phyloP scores from a whole-genome alignment of 2,113 vertebrate genomes.

The Gobio gobio region DNA sequence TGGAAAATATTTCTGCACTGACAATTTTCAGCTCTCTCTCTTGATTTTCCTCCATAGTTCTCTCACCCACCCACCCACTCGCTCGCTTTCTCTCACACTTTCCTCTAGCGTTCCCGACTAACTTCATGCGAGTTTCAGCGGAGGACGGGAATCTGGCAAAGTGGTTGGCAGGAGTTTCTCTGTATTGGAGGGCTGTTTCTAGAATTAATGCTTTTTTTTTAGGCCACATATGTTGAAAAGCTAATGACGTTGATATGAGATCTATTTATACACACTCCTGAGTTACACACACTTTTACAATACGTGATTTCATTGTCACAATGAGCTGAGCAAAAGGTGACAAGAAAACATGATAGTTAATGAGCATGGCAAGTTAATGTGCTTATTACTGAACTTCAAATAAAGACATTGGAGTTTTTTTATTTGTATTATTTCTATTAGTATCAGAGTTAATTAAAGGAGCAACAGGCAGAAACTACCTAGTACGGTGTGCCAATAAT shows the following conservation, averaged over 20 bases:
- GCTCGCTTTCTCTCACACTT: not conserved
- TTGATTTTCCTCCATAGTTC: not conserved
- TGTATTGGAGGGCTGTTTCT: not conserved
- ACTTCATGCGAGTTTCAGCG: not conserved
- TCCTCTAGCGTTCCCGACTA: not conserved
- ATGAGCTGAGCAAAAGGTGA: not conserved
- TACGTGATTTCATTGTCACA: not conserved
- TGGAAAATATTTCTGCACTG: constrained; percentile 69
- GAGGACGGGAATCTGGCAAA: constrained; percentile 7
- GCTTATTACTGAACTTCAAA: not conserved
- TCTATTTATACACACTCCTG: not conserved
- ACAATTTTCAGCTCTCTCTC: constrained; percentile 32
- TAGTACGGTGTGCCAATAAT: not conserved
- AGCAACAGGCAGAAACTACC: not conserved
- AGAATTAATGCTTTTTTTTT: not conserved
- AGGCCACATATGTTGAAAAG: not conserved
- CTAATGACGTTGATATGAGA: not conserved
- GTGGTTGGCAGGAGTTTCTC: constrained; percentile 2
- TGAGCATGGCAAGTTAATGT: not conserved
- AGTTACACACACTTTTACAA: not conserved
- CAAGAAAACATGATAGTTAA: not conserved
- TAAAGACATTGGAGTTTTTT: not conserved
- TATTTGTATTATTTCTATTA: not conserved
- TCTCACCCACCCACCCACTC: constrained; percentile 2
- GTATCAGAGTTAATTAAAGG: not conserved